Evolutionary conservation across 2,113 vertebrate species (phyloP).

Genomic region (Vireo altiloquus): DNA sequence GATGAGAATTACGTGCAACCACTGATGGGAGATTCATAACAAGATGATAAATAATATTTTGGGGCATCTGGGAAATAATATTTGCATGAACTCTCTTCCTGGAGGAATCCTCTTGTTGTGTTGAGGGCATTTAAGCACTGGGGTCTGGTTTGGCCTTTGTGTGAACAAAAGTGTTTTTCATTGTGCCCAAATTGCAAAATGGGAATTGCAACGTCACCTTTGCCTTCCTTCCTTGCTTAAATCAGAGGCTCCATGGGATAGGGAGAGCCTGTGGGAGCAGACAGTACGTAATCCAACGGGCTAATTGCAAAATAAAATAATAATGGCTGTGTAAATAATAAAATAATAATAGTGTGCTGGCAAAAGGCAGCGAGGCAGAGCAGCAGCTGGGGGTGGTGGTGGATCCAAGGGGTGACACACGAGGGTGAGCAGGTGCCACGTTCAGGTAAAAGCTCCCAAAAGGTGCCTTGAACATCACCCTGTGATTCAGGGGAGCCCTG

Average conservation of each 20-base stretch:
- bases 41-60: not conserved
- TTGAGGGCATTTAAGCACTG: not conserved
- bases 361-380: not conserved
- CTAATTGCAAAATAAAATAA: slow-evolving; percentile 1
- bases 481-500: not conserved
- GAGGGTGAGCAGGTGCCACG: not conserved
- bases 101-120: not conserved
- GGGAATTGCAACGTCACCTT: not conserved
- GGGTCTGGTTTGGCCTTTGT: not conserved
- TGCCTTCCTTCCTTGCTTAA: not conserved
- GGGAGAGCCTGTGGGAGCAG: not conserved
- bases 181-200: not conserved
- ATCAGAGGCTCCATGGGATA: not conserved
- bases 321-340: not conserved
- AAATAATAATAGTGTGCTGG: not conserved
- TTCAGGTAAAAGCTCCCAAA: not conserved
- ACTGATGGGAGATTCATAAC: not conserved
- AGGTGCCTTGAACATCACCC: not conserved
- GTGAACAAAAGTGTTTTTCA: not conserved
- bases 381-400: not conserved
- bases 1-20: not conserved
- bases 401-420: not conserved
- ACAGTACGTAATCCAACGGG: not conserved
- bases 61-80: not conserved
- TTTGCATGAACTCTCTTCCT: not conserved